Evolutionary conservation across 2,888 invertebrate species (phyloP), one percentile per base, ranked within the genome.

Genomic region (Boloria euphrosyne): DNA sequence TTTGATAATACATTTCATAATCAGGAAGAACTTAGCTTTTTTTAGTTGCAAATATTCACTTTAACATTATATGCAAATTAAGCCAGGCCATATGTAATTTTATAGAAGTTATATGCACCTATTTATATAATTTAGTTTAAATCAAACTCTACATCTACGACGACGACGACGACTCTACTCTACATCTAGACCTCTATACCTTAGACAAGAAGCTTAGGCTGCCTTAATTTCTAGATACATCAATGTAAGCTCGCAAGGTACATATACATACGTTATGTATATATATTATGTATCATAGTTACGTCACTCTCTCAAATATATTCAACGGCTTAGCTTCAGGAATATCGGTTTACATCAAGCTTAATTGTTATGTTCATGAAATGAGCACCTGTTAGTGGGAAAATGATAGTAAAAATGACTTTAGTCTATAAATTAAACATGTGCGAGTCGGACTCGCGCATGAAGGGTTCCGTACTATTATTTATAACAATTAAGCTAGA

Each of bases 221-320:
- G 16, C 38, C 52, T 53, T n/a, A 31, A 53, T 38, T 38, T 53
- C 31, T 31, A 53, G 53, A 16, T 4, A 53, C 16, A 53, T 53
- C 53, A 53, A 31, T 53, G 38, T 53, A 38, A 16, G 31, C 53
- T 31, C 18, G 17, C 53, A 38, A 38, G 38, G 31, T 27, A 27
- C 31, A 10, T 10, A 38, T 50, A 50, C 14, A 17, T 16, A 4
- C 31, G 38, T 38, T 38, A 38, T n/a, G 3, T 16, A 38, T 31
- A n/a, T 53, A 14, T 31, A n/a, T n/a, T 47, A 31, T 6, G 53
- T n/a, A 38, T 38, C 14, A 27, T 10, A 31, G 62, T 47, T 53
- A 47, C 27, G 31, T 47, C 53, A 52, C 52, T 38, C 31, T 4
- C 16, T 38, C 53, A 31, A 31, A 16, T 38, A 31, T 38, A 38